Evolutionary conservation across 2,113 vertebrate genomes (phyloP), one percentile per base, ranked within the genome.

Genomic region (Zosterops japonicus): DNA sequence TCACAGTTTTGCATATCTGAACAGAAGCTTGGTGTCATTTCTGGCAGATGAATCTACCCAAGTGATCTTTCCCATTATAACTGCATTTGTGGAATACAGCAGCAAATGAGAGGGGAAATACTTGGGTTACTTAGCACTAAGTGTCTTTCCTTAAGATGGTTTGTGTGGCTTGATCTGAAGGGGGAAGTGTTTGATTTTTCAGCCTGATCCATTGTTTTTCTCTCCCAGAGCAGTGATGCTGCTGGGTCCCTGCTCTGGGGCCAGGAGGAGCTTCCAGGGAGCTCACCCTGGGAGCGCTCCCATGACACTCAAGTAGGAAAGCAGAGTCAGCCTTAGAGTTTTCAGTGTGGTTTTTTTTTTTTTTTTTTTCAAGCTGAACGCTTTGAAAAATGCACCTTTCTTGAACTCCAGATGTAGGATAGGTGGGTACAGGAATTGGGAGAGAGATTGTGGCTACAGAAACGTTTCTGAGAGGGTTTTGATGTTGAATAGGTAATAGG

Each of bases 311-410:
- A 11, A 33, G 44, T 28, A 1, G 16, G 53, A 78, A 91, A 88
- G 50, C 78, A 57, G 89, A 88, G 42, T 70, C 92, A 94, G 86
- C 90, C 61, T 68, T 39, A 22, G 36, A 83, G 91, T 68, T 94
- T 91, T 59, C 76, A 68, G n/a, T 74, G 36, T 59, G 70, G 27
- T n/a, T n/a, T n/a, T 76, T 92, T 53, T 47, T 36, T 44, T 44
- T 42, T 42, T 42, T 42, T 15, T 83, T 94, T 85, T 21, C 41
- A 46, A 83, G 63, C 36, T 76, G 81, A 90, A 61, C 50, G 27
- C 89, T 95, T 92, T 94, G 92, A 83, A 85, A 95, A 77, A 68
- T 4, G 39, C 44, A 79, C 74, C 63, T 87, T 90, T 59, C 74
- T 94, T 94, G 82, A 95, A 83, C 83, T 93, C 63, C 74, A 8